Conservation (phyloP, 2,888 invertebrate genomes). For the Andricus quercusramuli region DNA sequence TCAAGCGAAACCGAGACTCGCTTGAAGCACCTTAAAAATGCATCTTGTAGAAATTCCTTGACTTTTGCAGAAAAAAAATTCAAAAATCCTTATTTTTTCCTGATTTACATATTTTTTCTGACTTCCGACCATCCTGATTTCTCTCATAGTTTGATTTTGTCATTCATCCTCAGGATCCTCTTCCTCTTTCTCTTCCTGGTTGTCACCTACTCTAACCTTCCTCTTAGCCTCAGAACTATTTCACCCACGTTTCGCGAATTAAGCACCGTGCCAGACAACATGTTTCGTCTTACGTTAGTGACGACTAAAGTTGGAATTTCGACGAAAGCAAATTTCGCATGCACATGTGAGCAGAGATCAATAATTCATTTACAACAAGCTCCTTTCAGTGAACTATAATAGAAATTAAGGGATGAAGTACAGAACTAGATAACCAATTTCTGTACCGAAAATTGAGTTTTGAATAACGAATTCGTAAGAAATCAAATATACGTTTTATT, state of each 20-base stretch:
- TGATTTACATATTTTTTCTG: no score
- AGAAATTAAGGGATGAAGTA: not conserved
- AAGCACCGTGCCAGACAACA: constrained; percentile 29
- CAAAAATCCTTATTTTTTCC: no score
- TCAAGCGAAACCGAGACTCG: no score
- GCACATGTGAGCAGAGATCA: not conserved
- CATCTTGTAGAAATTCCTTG: no score
- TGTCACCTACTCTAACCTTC: not conserved
- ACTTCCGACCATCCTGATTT: no score
- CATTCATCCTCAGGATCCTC: not conserved
- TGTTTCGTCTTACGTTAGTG: constrained; percentile 3
- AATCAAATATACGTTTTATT: no score
- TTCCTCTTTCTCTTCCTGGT: not conserved
- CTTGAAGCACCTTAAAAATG: no score
- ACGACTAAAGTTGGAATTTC: constrained; percentile 4
- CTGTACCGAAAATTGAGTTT: no score
- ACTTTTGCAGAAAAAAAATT: no score
- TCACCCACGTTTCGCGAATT: constrained; percentile 30
- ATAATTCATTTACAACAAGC: not conserved
- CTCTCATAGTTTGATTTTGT: not conserved
- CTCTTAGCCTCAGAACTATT: constrained; percentile 27
- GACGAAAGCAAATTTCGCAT: constrained; percentile 8
- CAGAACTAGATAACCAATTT: no score
- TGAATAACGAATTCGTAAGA: no score
- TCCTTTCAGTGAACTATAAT: not conserved